phyloP scores from a whole-genome alignment of 2,888 invertebrate species.

The Spisula subtruncata region DNA sequence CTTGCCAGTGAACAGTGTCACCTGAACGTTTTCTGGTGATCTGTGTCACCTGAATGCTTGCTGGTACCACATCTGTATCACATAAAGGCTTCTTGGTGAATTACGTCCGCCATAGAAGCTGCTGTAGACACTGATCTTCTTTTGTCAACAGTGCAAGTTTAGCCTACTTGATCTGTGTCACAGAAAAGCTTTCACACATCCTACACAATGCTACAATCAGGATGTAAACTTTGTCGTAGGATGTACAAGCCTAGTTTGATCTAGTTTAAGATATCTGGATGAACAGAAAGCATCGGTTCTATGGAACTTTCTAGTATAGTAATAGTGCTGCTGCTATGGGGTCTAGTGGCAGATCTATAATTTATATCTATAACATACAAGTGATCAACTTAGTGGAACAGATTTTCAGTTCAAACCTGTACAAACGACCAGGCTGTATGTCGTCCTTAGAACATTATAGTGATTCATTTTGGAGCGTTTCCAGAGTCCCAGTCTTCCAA shows the following conservation, averaged over 20 bases:
- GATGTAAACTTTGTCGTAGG: background rate
- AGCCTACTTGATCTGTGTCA: background rate
- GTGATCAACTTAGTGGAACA: background rate
- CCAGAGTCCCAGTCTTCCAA: too few species aligned
- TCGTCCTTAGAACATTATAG: background rate
- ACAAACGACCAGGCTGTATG: background rate
- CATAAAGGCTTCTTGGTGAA: too few species aligned
- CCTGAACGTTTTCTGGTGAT: too few species aligned
- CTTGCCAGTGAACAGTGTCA: background rate
- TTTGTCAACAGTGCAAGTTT: background rate
- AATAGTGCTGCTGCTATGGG: too few species aligned
- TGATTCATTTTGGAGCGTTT: too few species aligned
- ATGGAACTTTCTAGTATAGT: background rate
- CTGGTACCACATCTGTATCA: background rate
- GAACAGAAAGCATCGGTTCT: background rate
- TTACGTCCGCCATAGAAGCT: conserved; percentile 15
- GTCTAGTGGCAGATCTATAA: too few species aligned
- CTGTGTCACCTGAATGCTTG: conserved; percentile 38
- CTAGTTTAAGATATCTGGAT: background rate
- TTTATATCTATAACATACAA: too few species aligned
- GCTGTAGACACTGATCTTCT: conserved; percentile 5
- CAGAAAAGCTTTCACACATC: background rate
- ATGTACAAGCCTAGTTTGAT: background rate
- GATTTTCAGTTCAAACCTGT: background rate
- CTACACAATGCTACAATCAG: background rate